These are phyloP conservation scores for Cranoglanis bouderius DNA, from an alignment of 2,113 vertebrate species.

Conservation along the genomic window DNA sequence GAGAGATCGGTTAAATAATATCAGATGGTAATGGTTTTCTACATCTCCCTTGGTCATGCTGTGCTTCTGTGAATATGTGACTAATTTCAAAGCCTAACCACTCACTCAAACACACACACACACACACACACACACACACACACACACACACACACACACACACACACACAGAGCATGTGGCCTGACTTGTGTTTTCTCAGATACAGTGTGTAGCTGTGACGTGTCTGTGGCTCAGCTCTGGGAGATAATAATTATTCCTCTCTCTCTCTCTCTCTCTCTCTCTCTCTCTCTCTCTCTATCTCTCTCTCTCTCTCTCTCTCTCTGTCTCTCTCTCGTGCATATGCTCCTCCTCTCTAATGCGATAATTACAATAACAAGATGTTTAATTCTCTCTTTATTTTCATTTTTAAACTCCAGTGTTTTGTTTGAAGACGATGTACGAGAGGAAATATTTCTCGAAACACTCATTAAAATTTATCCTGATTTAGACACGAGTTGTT, in stretches of 20 bases:
- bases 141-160: neutral
- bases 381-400: neutral
- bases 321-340: neutral
- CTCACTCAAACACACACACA: neutral
- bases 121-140: neutral
- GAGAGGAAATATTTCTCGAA: neutral
- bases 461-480: neutral
- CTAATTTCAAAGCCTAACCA: neutral
- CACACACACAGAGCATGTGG: neutral
- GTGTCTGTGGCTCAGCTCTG: neutral
- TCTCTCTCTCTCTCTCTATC: neutral
- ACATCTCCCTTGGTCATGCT: neutral
- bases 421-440: neutral
- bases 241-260: neutral
- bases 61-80: neutral
- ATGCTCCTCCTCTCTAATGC: neutral
- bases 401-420: neutral
- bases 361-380: neutral
- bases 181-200: constrained; percentile 16
- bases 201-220: neutral
- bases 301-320: neutral
- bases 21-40: neutral
- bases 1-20: neutral
- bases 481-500: neutral
- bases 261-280: constrained; percentile 19